Conservation (phyloP, 2,888 invertebrate genomes). For the Cheilosia grossa region DNA sequence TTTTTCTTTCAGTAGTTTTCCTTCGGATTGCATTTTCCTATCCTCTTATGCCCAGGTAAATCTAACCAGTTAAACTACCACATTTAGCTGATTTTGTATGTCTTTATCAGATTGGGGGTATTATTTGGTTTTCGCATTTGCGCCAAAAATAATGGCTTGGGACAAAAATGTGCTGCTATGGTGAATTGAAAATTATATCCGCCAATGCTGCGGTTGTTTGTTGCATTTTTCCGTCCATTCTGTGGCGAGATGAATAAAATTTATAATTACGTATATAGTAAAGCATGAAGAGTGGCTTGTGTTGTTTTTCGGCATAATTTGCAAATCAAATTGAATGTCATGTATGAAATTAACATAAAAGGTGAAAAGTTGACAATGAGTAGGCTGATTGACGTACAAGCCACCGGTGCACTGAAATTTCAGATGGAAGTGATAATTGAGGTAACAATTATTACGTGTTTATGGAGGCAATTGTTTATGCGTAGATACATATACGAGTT, state of each 20-base stretch:
- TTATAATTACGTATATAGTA: conserved; percentile 52
- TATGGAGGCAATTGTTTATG: conserved; percentile 13
- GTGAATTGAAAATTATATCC: conserved; percentile 40
- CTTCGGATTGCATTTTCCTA: conserved; percentile 17
- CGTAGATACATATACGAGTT: conserved; percentile 7
- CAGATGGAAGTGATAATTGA: conserved; percentile 41
- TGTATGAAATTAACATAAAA: conserved; percentile 55
- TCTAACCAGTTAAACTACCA: conserved; percentile 32
- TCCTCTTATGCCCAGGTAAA: neutral
- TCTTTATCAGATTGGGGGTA: conserved; percentile 36
- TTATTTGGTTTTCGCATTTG: conserved; percentile 52
- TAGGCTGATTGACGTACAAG: conserved; percentile 31
- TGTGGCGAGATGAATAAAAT: conserved; percentile 48
- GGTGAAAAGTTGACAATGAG: conserved; percentile 63
- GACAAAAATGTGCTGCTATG: conserved; percentile 20
- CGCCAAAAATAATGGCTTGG: conserved; percentile 32
- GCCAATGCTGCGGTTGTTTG: conserved; percentile 36
- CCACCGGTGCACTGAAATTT: neutral
- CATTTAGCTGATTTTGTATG: conserved; percentile 13
- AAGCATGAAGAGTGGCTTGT: conserved; percentile 16
- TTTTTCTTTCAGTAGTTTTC: conserved; percentile 32
- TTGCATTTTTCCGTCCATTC: conserved; percentile 7
- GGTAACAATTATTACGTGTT: conserved; percentile 43
- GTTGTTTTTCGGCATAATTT: conserved; percentile 30
- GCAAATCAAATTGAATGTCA: conserved; percentile 58